Evolutionary conservation across 2,888 invertebrate genomes (phyloP).

Genomic region (Gymnosoma rotundatum): DNA sequence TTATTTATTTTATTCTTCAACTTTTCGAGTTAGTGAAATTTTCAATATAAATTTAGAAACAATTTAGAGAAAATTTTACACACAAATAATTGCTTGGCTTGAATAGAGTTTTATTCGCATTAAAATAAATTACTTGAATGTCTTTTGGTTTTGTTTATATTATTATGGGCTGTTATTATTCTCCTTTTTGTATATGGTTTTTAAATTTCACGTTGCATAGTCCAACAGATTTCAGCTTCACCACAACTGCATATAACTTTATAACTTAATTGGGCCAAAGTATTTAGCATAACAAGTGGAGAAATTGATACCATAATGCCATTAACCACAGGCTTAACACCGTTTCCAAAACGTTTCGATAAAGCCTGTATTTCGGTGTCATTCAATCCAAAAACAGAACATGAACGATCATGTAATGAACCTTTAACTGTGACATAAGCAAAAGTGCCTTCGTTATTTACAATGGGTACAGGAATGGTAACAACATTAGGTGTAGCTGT

Average conservation of each 20-base stretch:
- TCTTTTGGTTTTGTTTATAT: slow-evolving; percentile 11
- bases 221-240: slow-evolving; percentile 92
- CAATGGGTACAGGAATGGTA: slow-evolving; percentile 82
- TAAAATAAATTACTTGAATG: neutral
- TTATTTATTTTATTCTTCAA: slow-evolving; percentile 16
- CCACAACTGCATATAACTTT: slow-evolving; percentile 90
- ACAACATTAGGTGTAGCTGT: slow-evolving; percentile 76
- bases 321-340: slow-evolving; percentile 86
- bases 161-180: slow-evolving; percentile 27
- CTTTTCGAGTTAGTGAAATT: slow-evolving; percentile 5
- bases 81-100: neutral
- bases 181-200: slow-evolving; percentile 15
- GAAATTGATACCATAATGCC: slow-evolving; percentile 88
- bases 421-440: slow-evolving; percentile 91
- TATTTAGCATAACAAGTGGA: slow-evolving; percentile 88
- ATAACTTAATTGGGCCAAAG: slow-evolving; percentile 90
- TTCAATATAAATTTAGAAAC: slow-evolving; percentile 33
- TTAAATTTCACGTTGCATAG: slow-evolving; percentile 89
- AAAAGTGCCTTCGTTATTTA: slow-evolving; percentile 84
- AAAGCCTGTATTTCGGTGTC: slow-evolving; percentile 88
- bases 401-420: slow-evolving; percentile 88
- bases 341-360: slow-evolving; percentile 87
- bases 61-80: neutral
- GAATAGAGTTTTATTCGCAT: neutral
- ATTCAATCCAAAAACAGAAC: slow-evolving; percentile 89